Percentiles rank a stretch among this genome's conserved stretches.
Conservation (phyloP, 37 sponge, comb jelly and placozoan genomes). For the Geodia barretti region DNA sequence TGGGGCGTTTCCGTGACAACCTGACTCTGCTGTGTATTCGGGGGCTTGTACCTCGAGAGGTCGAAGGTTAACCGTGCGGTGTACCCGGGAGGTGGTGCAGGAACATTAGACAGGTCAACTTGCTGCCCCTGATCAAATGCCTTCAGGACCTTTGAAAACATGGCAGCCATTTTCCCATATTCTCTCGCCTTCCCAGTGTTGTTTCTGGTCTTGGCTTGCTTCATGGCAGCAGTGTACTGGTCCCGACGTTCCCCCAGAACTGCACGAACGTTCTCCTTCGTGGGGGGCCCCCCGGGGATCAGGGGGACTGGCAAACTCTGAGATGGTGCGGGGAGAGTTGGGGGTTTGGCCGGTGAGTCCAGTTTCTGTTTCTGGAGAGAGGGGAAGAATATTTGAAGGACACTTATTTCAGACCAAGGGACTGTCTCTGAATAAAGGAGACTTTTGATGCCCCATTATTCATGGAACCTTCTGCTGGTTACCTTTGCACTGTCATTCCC, state of each 20-base stretch:
- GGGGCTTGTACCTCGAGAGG: slow-evolving; percentile 16
- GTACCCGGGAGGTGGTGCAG: slow-evolving; percentile 82
- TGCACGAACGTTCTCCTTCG: slow-evolving; percentile 11
- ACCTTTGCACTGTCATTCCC: slow-evolving; percentile 47
- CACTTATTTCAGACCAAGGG: too few relatives aligned
- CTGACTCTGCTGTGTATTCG: background rate
- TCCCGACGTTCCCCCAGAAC: slow-evolving; percentile 59
- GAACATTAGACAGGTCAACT: slow-evolving; percentile 70
- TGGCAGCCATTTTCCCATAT: slow-evolving; percentile 47
- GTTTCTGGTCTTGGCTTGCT: slow-evolving; percentile 39
- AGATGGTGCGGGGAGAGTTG: background rate
- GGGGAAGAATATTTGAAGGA: too few relatives aligned
- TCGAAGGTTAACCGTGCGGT: slow-evolving; percentile 55
- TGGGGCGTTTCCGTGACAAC: background rate
- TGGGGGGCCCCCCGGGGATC: background rate
- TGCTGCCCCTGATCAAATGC: slow-evolving; percentile 52
- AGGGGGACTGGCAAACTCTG: slow-evolving; percentile 49
- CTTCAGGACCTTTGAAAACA: slow-evolving; percentile 58
- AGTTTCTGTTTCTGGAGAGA: background rate
- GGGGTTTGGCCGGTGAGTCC: background rate
- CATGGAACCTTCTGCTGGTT: too few relatives aligned
- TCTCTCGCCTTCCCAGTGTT: slow-evolving; percentile 23
- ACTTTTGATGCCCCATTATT: too few relatives aligned
- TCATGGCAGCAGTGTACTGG: slow-evolving; percentile 59
- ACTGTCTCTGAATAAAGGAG: too few relatives aligned